A percentile compares a stretch with the other conserved stretches of the same genome.
phyloP scores from a whole-genome alignment of 2,797 vertebrate genomes.

The Melanotaenia nigrans region DNA sequence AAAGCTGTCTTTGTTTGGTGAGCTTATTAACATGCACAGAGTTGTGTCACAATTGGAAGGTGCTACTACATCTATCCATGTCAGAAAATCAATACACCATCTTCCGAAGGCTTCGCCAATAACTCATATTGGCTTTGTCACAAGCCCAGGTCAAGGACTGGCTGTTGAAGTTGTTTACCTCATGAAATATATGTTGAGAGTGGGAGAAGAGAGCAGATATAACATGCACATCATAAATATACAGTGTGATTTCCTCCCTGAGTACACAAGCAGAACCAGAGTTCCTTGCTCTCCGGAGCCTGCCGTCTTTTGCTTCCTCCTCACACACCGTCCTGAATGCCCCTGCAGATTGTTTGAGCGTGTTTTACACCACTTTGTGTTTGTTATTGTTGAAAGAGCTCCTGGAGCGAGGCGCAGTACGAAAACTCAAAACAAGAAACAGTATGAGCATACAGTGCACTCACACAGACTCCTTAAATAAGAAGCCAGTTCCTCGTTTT shows the following conservation, averaged over 20 bases:
- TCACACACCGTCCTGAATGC: constrained; percentile 34
- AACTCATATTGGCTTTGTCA: constrained; percentile 65
- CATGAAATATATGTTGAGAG: constrained; percentile 35
- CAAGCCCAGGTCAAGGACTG: constrained; percentile 57
- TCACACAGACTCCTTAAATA: constrained; percentile 17
- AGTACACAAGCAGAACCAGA: constrained; percentile 20
- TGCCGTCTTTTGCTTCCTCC: constrained; percentile 29
- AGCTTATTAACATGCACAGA: constrained; percentile 65
- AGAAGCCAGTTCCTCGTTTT: constrained; percentile 46
- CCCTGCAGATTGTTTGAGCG: constrained; percentile 42
- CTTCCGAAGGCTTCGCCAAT: constrained; percentile 58
- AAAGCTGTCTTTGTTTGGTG: constrained; percentile 29
- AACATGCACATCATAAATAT: constrained; percentile 17
- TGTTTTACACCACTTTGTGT: constrained; percentile 44
- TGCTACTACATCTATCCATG: constrained; percentile 60
- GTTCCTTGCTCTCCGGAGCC: constrained; percentile 42
- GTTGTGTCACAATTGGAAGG: constrained; percentile 47
- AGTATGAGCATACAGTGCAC: constrained; percentile 10
- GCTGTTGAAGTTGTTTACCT: constrained; percentile 57
- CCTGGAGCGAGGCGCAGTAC: constrained; percentile 50
- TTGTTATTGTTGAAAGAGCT: constrained; percentile 62
- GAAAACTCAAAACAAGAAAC: constrained; percentile 63
- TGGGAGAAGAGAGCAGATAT: not conserved
- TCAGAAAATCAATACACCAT: constrained; percentile 76
- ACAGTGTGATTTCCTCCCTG: constrained; percentile 9